phyloP scores from a whole-genome alignment of 2,888 invertebrate species.

The Tolmerus cingulatus region DNA sequence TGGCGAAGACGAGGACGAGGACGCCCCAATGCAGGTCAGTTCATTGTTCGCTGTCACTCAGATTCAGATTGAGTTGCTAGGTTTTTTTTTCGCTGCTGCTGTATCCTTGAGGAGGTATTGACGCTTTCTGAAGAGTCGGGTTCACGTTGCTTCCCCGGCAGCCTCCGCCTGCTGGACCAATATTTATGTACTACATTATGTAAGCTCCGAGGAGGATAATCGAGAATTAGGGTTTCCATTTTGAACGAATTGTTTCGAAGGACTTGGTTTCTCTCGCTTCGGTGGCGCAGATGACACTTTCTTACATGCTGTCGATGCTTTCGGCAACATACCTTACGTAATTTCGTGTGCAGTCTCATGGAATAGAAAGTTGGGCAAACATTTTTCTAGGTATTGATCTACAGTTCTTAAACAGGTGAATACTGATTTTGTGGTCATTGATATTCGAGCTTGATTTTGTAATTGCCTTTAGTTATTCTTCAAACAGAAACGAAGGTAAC shows the following conservation, averaged over 20 bases:
- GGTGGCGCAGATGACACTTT: neutral
- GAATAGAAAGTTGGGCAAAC: neutral
- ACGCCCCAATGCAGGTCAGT: conserved; percentile 12
- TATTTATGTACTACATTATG: neutral
- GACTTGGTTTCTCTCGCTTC: neutral
- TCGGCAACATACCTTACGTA: neutral
- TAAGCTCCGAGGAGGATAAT: neutral
- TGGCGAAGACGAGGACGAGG: neutral
- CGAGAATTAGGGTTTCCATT: neutral
- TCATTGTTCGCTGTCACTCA: neutral
- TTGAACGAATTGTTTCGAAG: neutral
- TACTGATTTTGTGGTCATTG: neutral
- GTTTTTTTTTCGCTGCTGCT: neutral
- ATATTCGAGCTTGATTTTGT: neutral
- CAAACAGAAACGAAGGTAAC: too few species aligned
- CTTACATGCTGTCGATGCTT: neutral
- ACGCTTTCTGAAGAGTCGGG: neutral
- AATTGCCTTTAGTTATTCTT: neutral
- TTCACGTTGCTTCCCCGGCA: neutral
- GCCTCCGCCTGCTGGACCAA: neutral
- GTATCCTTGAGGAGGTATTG: neutral
- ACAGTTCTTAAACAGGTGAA: neutral
- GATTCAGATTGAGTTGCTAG: neutral
- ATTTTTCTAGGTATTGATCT: neutral
- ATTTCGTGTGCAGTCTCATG: neutral